phyloP scores from a whole-genome alignment of 2,888 invertebrate species.

The Merodon equestris region DNA sequence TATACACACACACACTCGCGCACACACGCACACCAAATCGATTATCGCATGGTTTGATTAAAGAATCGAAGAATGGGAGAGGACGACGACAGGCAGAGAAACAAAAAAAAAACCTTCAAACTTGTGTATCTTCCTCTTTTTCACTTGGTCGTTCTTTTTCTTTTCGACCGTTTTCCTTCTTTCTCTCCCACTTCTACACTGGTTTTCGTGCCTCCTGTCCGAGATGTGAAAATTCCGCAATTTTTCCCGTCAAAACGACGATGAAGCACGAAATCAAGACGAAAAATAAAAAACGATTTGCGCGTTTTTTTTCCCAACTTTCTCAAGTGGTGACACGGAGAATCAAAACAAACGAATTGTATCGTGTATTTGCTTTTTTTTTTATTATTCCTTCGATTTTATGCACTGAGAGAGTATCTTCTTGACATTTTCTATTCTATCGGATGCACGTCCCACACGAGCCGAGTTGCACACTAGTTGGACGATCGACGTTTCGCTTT shows the following conservation, averaged over 20 bases:
- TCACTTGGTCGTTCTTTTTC: conserved; percentile 16
- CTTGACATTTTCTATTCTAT: conserved; percentile 35
- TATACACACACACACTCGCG: conserved; percentile 2
- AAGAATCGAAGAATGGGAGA: conserved; percentile 56
- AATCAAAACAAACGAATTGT: conserved; percentile 54
- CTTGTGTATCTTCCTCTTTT: conserved; percentile 53
- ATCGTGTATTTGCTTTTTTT: conserved; percentile 51
- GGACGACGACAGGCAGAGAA: conserved; percentile 29
- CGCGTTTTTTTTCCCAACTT: not conserved
- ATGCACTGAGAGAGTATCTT: conserved; percentile 61
- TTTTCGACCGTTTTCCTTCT: conserved; percentile 9
- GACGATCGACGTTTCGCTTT: conserved; percentile 55
- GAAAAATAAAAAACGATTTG: conserved; percentile 47
- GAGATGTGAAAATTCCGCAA: no score
- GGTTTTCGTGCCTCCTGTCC: no score
- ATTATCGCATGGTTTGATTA: conserved; percentile 72
- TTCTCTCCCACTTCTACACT: no score
- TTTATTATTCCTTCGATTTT: conserved; percentile 70
- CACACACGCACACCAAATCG: conserved; percentile 65
- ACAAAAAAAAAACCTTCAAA: conserved; percentile 47
- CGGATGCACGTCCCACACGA: conserved; percentile 60
- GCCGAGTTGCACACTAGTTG: conserved; percentile 61
- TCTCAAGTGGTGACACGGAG: not conserved
- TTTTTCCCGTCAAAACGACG: conserved; percentile 26
- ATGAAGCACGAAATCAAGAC: not conserved